Evolutionary conservation across 2,888 invertebrate genomes (phyloP).

Genomic region (Cerceris rybyensis): DNA sequence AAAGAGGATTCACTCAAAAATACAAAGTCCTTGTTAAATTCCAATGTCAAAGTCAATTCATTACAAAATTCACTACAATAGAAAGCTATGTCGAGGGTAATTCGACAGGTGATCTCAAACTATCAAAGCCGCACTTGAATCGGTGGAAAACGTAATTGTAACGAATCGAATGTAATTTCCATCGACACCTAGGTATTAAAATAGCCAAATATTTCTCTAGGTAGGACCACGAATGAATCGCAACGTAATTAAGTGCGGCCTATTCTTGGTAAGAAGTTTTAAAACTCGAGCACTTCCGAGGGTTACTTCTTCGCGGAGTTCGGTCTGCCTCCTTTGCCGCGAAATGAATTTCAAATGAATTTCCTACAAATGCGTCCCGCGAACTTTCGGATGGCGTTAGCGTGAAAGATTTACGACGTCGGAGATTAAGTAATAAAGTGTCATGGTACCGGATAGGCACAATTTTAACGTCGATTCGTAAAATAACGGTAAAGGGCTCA

Average conservation of each 20-base stretch:
- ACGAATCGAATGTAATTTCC: background rate
- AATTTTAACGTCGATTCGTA: background rate
- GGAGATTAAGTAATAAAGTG: conserved; percentile 37
- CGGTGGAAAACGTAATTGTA: background rate
- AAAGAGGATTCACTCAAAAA: no score
- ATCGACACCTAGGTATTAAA: background rate
- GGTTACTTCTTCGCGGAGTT: conserved; percentile 18
- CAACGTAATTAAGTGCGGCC: conserved; percentile 41
- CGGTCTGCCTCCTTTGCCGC: conserved; percentile 3
- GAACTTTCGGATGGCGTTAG: conserved; percentile 26
- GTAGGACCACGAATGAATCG: background rate
- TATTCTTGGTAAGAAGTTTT: conserved; percentile 31
- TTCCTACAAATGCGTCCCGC: conserved; percentile 41
- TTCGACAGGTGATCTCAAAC: background rate
- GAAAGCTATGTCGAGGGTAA: no score
- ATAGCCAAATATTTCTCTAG: background rate
- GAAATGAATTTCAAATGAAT: conserved; percentile 55
- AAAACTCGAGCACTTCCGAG: conserved; percentile 29
- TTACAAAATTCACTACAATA: no score
- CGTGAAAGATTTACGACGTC: conserved; percentile 39
- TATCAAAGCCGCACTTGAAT: background rate
- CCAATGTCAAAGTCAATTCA: no score
- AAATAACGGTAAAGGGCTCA: background rate
- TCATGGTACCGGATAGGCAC: background rate
- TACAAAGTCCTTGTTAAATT: no score